phyloP scores from a whole-genome alignment of 2,113 vertebrate genomes.

The Picathartes gymnocephalus region DNA sequence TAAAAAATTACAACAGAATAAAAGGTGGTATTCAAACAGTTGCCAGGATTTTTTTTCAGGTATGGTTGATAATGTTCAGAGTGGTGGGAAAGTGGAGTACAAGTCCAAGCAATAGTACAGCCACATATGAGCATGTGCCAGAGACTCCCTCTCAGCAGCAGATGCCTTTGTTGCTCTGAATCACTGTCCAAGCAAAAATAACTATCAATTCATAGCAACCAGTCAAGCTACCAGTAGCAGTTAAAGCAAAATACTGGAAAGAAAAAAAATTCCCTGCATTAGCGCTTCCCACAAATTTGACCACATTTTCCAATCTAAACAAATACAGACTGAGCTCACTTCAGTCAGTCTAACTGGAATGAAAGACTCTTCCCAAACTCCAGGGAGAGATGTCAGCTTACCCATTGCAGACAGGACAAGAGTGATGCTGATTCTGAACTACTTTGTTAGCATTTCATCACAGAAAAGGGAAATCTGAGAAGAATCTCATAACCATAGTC shows the following conservation, averaged over 20 bases:
- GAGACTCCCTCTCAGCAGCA: not conserved
- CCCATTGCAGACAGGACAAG: not conserved
- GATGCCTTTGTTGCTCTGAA: not conserved
- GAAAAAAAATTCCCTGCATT: not conserved
- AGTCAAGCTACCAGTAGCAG: not conserved
- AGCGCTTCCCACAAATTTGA: not conserved
- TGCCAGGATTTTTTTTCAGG: not conserved
- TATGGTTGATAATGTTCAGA: not conserved
- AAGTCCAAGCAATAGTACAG: not conserved
- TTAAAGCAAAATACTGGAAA: not conserved
- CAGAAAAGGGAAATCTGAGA: not conserved
- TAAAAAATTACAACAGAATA: not conserved
- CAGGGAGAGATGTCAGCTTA: not conserved
- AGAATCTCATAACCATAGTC: not conserved
- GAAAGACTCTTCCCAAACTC: not conserved
- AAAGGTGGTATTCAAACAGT: not conserved
- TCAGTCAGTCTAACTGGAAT: not conserved
- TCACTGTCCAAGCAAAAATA: not conserved
- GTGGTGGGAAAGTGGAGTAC: not conserved
- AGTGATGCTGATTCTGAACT: not conserved
- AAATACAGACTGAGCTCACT: not conserved
- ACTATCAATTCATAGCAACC: not conserved
- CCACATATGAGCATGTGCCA: not conserved
- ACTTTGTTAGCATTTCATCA: not conserved
- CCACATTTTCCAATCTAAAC: not conserved